Base-by-base conservation (phyloP, 2,113 vertebrate genomes). In the Uria lomvia region DNA sequence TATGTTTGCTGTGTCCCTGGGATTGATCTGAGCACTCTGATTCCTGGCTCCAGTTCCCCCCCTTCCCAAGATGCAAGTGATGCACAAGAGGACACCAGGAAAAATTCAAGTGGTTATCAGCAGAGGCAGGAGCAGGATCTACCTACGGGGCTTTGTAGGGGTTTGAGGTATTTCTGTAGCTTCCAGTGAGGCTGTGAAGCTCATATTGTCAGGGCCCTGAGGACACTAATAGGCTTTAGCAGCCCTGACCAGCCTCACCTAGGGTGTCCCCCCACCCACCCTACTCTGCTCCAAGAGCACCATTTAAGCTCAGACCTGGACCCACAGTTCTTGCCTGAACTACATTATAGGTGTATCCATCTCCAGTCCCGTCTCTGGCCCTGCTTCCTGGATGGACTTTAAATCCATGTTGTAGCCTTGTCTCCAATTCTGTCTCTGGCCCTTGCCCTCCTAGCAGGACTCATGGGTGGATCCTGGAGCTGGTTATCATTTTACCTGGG, bases 291-390 rank as follows among this genome's bases (percentile, higher is more conserved):
- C 19, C 26, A 40, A 27, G 8, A 73, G 40, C 52, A 60, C 20
- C 8, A 36, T 29, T 65, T 53, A 43, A 90, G 29, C 55, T 53
- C 13, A 50, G 65, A 55, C 40, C 45, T 76, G 52, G 38, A 17
- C 22, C 21, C 13, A 3, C 8, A 21, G 12, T 53, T 71, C 45
- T 73, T 73, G 23, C 27, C 72, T 56, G 32, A 78, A 20, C 36
- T 78, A 18, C 0, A 0, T 30, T 62, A 50, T 8, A 38, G 32
- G 20, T 52, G 6, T 45, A n/a, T 58, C 62, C 20, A 58, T 36
- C 38, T 67, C 68, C 55, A 89, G 27, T 6, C 34, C 16, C 2
- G 0, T 22, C 40, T 74, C n/a, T 50, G n/a, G 11, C 47, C 21
- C 53, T 66, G 19, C 32, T 42, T 81, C 19, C 40, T 50, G 36